Evolutionary conservation across 2,888 invertebrate species (phyloP).

Genomic region (Dyspetes luteomarginatus): DNA sequence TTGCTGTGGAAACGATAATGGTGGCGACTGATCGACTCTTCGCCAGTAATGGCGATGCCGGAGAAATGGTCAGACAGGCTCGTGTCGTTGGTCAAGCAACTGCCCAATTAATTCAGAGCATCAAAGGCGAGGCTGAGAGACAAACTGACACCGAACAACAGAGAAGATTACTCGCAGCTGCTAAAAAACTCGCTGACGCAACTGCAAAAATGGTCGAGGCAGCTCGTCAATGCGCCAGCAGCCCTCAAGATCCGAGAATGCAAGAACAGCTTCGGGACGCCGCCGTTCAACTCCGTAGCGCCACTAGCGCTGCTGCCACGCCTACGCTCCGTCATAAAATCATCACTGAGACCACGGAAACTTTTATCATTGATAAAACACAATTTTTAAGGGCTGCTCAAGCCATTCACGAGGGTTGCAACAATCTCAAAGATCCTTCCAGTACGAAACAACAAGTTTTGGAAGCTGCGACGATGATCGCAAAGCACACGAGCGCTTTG

Average conservation of each 20-base stretch:
- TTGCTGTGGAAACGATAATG: conserved; percentile 94
- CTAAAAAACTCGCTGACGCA: conserved; percentile 97
- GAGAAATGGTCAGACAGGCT: conserved; percentile 97
- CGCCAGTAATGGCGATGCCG: conserved; percentile 93
- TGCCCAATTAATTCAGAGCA: conserved; percentile 95
- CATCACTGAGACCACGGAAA: conserved; percentile 82
- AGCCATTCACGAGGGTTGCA: conserved; percentile 95
- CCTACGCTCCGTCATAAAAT: conserved; percentile 90
- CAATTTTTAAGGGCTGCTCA: conserved; percentile 94
- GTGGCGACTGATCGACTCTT: conserved; percentile 95
- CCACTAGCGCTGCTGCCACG: conserved; percentile 93
- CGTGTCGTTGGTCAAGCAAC: conserved; percentile 96
- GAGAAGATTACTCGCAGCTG: conserved; percentile 95
- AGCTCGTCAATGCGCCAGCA: conserved; percentile 95
- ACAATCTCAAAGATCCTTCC: conserved; percentile 88
- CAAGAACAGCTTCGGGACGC: conserved; percentile 94
- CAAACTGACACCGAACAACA: conserved; percentile 95
- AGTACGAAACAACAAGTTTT: conserved; percentile 93
- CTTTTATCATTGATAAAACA: conserved; percentile 94
- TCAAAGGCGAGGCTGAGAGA: conserved; percentile 96
- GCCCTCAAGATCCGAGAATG: conserved; percentile 91
- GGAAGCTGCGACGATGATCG: conserved; percentile 96
- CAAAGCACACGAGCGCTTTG: conserved; percentile 97
- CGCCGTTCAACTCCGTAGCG: conserved; percentile 96
- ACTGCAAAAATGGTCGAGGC: conserved; percentile 99